A percentile compares a stretch with the other conserved stretches of the same genome.
phyloP scores from a whole-genome alignment of 92 coral and sea anemone genomes.

The Desmophyllum pertusum region DNA sequence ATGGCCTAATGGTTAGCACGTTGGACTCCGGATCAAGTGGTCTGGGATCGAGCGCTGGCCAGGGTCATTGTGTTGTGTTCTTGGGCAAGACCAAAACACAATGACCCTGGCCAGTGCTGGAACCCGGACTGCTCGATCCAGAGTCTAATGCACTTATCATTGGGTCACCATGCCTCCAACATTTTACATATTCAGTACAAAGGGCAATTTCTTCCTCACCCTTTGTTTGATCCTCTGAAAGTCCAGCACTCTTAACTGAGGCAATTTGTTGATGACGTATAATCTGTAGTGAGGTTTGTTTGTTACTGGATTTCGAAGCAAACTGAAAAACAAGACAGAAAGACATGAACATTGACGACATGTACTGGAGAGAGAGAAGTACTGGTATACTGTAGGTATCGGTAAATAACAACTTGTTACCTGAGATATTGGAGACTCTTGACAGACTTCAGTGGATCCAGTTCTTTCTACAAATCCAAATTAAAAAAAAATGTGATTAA shows the following conservation, averaged over 20 bases:
- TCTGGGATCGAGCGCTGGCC: no score
- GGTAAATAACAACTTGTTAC: no score
- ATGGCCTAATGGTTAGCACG: no score
- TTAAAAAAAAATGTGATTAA: not conserved
- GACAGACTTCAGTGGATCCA: slow-evolving; percentile 83
- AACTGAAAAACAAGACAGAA: slow-evolving; percentile 50
- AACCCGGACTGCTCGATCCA: no score
- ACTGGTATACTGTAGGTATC: no score
- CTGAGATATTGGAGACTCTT: slow-evolving; percentile 83
- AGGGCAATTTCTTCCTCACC: slow-evolving; percentile 37
- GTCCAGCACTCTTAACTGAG: slow-evolving; percentile 92
- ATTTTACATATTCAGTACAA: not conserved
- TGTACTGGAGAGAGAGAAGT: no score
- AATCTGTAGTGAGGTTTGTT: slow-evolving; percentile 96
- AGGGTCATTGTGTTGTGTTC: no score
- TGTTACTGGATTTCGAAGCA: slow-evolving; percentile 94
- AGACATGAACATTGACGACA: not conserved
- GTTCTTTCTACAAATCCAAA: slow-evolving; percentile 71
- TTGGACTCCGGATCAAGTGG: no score
- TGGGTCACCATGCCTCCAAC: no score
- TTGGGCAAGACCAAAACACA: no score
- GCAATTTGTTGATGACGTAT: slow-evolving; percentile 86
- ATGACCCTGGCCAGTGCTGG: no score
- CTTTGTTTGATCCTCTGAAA: slow-evolving; percentile 96
- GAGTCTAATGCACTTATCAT: no score